Conservation (phyloP, 2,113 vertebrate species). For the Urocynchramus pylzowi region DNA sequence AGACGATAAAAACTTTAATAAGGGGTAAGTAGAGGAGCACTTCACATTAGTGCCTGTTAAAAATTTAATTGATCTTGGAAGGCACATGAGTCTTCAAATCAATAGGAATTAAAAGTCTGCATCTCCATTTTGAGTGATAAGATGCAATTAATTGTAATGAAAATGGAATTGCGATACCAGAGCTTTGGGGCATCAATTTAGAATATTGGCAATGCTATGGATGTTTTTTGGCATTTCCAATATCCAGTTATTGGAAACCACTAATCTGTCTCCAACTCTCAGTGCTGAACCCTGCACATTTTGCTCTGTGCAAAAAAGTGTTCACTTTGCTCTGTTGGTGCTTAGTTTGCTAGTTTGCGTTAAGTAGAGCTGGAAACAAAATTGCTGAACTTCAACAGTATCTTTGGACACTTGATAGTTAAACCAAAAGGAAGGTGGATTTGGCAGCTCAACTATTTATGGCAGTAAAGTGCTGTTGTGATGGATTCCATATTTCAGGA, state of each 20-base stretch:
- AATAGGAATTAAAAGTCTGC: background rate
- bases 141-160: background rate
- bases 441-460: background rate
- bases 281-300: background rate
- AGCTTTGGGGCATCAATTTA: slow-evolving; percentile 21
- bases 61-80: background rate
- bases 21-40: slow-evolving; percentile 78
- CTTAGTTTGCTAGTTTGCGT: background rate
- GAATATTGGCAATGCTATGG: background rate
- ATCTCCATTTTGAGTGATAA: background rate
- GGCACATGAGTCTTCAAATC: background rate
- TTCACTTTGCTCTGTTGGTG: background rate
- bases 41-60: background rate
- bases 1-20: slow-evolving; percentile 93
- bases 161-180: background rate
- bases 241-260: slow-evolving; percentile 18
- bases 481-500: background rate
- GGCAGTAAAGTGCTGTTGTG: background rate
- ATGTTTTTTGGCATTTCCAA: background rate
- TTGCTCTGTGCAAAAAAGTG: no score
- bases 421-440: background rate
- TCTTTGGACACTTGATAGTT: background rate
- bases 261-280: background rate
- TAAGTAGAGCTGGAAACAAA: background rate
- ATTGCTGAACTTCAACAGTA: background rate